These are phyloP conservation scores for Neodiprion fabricii DNA, from an alignment of 1,140 invertebrate species.

Conservation along the genomic window DNA sequence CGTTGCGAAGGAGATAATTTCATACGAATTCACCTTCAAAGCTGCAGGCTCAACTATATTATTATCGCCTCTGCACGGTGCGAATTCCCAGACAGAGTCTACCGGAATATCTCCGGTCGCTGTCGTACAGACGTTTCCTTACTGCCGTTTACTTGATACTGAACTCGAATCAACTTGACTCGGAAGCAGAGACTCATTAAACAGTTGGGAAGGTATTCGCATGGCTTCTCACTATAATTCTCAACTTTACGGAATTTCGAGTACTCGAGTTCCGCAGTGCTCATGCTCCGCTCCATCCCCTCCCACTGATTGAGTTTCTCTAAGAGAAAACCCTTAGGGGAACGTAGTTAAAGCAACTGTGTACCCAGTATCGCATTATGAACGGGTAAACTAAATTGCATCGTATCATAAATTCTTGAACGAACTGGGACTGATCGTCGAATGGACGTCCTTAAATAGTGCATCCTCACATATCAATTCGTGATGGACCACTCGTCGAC, in stretches of 20 bases:
- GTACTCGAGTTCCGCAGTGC: neutral
- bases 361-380: no score
- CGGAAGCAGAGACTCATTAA: neutral
- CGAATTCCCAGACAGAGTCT: neutral
- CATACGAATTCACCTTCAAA: no score
- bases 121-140: neutral
- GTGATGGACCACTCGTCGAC: no score
- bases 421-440: no score
- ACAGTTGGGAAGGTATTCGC: constrained; percentile 4
- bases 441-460: no score
- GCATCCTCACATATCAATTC: no score
- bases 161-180: neutral
- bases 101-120: neutral
- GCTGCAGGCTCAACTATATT: no score
- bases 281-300: no score
- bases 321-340: neutral
- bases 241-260: neutral
- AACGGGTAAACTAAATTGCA: no score
- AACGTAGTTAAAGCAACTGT: neutral
- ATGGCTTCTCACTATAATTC: constrained; percentile 7
- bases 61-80: neutral
- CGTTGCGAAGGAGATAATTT: no score
- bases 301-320: no score
- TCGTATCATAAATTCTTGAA: no score
- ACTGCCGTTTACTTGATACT: constrained; percentile 1